Evolutionary conservation across 1,140 invertebrate genomes (phyloP), one percentile per base, ranked within the genome.

Genomic region (Lepidurus couesii): DNA sequence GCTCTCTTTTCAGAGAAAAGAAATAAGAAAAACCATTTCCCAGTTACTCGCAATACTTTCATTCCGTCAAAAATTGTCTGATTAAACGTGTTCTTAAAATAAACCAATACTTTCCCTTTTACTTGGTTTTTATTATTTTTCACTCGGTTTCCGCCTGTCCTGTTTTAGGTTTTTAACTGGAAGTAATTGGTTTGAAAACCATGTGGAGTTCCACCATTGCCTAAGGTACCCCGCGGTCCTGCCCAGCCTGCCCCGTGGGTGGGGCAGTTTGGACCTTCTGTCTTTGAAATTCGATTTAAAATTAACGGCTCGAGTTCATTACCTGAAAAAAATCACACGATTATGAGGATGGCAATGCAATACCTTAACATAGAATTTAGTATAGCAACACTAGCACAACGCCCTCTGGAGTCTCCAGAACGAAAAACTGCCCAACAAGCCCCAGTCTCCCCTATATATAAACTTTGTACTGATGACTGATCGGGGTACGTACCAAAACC

Each of bases 271-370:
- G 45, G 45, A 47, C 45, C 45, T 47, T 47, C 16, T 47, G 45
- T 47, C 45, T 47, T 47, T 47, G 45, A 47, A 47, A 47, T 47
- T 47, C 45, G 45, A 47, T 47, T 47, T 47, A 47, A 47, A 47
- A 47, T 3, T 47, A 47, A 47, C 45, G 45, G 45, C 45, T 47
- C 1, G 45, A 47, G 9, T 47, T 47, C 45, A 47, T 16, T 47
- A 47, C 45, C 45, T 47, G 45, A 47, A 47, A 47, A 47, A 47
- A 47, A 47, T 47, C 45, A 47, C 45, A 47, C 2, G 45, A 16
- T 47, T 47, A 47, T 47, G 9, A 47, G 45, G 45, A 47, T 47
- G 45, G 45, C 45, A 47, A 47, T 47, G 45, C 45, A 47, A 47
- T 47, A 47, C 45, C 1, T 47, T 47, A 47, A 47, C 45, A 47